Percentiles rank a stretch among this genome's conserved stretches.
Evolutionary conservation across 2,113 vertebrate genomes (phyloP).

Genomic region (Muntiacus muntjak): DNA sequence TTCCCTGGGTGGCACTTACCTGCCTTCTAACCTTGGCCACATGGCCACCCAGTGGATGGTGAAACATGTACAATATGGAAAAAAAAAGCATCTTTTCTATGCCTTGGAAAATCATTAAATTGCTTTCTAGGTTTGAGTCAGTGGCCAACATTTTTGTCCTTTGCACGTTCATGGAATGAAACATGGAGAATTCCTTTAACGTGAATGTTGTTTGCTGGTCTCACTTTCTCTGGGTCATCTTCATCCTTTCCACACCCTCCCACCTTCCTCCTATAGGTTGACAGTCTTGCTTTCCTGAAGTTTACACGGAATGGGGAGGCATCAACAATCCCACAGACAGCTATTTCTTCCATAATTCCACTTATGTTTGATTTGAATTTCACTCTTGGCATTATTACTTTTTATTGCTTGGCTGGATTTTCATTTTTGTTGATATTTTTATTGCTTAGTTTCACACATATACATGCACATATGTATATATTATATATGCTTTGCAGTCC

Average conservation of each 20-base stretch:
- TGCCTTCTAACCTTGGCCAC: neutral
- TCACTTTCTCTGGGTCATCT: neutral
- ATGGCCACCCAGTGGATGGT: neutral
- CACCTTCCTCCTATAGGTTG: neutral
- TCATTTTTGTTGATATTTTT: neutral
- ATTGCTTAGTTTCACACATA: neutral
- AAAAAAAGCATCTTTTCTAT: neutral
- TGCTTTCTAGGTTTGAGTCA: neutral
- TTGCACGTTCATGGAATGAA: neutral
- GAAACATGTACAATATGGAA: neutral
- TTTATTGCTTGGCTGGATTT: neutral
- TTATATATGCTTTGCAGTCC: neutral
- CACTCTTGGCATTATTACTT: neutral
- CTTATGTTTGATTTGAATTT: neutral
- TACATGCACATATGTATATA: neutral
- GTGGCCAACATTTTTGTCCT: neutral
- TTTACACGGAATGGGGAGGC: neutral
- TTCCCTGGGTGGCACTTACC: neutral
- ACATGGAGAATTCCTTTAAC: neutral
- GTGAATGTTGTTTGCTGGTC: neutral
- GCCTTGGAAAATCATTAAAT: neutral
- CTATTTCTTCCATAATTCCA: neutral
- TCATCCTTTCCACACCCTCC: neutral
- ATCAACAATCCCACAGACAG: neutral
- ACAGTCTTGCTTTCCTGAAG: rapidly evolving